phyloP scores from a whole-genome alignment of 2,113 vertebrate genomes.

The Alectura lathami region DNA sequence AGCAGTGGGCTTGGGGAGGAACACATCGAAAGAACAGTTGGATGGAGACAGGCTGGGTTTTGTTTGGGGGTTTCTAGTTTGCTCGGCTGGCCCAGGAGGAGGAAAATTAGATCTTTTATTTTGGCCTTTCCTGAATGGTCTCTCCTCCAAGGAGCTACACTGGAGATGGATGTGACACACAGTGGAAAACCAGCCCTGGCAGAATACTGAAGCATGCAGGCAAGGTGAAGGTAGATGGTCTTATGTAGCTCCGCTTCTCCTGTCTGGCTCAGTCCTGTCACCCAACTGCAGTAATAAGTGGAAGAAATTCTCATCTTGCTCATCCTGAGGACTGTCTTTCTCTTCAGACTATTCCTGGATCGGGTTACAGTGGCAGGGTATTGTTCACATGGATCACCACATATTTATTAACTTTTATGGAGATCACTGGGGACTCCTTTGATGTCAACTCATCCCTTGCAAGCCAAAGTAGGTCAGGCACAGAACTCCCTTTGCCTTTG shows the following conservation, averaged over 20 bases:
- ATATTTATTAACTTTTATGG: not conserved
- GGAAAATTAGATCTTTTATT: slow-evolving; percentile 10
- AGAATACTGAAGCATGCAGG: not conserved
- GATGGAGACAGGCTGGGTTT: not conserved
- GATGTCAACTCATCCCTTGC: slow-evolving; percentile 38
- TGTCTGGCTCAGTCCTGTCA: not conserved
- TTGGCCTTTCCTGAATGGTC: not conserved
- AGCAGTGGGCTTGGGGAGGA: not conserved
- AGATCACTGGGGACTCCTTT: slow-evolving; percentile 17
- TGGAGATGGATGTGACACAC: not conserved
- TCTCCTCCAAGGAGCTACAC: not conserved
- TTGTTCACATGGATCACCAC: not conserved
- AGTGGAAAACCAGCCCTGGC: not conserved
- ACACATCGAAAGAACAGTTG: rapidly evolving
- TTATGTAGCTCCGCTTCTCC: not conserved
- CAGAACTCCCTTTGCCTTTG: slow-evolving; percentile 10
- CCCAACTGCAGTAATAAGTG: not conserved
- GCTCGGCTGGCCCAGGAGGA: not conserved
- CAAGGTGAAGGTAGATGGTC: not conserved
- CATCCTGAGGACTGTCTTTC: not conserved
- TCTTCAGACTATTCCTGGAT: not conserved
- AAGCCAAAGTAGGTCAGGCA: slow-evolving; percentile 25
- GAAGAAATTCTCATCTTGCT: not conserved
- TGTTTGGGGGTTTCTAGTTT: not conserved
- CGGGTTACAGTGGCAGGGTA: not conserved